phyloP scores from a whole-genome alignment of 2,113 vertebrate species.

The Atherinomorus stipes region DNA sequence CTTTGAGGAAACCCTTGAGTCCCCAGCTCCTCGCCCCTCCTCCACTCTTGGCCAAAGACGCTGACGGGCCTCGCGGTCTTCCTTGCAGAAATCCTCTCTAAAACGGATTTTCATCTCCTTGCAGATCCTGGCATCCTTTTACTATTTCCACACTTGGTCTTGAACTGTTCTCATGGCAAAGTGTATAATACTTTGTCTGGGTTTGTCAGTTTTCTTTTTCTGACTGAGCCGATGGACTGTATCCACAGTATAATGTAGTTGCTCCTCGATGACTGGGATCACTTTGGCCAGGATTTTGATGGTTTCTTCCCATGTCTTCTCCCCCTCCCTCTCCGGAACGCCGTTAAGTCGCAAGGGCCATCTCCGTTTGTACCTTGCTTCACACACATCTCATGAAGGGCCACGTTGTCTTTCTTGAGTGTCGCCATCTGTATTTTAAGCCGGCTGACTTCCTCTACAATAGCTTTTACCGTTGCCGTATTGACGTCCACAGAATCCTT shows the following conservation, averaged over 20 bases:
- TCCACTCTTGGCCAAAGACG: too few species aligned
- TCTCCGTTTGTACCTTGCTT: neutral
- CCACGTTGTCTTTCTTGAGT: neutral
- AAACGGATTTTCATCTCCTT: neutral
- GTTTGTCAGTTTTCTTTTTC: neutral
- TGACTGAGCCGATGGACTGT: neutral
- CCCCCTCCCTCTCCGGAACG: neutral
- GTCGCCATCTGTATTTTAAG: neutral
- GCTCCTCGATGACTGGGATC: neutral
- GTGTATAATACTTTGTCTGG: neutral
- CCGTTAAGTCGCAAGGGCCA: neutral
- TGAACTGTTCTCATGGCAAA: neutral
- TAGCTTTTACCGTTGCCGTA: too few species aligned
- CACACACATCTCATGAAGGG: neutral
- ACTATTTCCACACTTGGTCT: neutral
- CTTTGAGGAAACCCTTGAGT: too few species aligned
- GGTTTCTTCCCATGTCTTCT: neutral
- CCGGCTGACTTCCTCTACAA: too few species aligned
- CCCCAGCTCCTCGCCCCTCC: too few species aligned
- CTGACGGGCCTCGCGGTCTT: neutral
- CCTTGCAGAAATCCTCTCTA: neutral
- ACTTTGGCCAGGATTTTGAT: neutral
- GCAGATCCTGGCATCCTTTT: neutral
- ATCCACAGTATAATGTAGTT: neutral
- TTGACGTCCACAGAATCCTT: too few species aligned